Base-by-base conservation (phyloP, 2,113 vertebrate genomes). In the Electrona antarctica region DNA sequence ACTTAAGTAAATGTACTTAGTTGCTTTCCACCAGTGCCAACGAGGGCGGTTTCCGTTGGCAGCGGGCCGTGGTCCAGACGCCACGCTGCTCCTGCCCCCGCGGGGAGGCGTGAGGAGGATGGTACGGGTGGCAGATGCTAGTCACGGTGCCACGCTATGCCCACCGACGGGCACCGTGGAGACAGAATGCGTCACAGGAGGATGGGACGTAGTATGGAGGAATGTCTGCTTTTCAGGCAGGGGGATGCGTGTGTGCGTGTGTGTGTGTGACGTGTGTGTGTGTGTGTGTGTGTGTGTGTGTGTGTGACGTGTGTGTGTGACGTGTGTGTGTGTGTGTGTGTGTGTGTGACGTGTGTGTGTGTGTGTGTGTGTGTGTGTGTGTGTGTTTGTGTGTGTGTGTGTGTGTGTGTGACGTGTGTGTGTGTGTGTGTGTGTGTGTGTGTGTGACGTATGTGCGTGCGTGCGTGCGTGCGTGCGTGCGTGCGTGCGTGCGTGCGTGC, bases 71-170 rank as follows among this genome's bases (percentile, higher is more conserved):
- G 7, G 29, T 81, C 70, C 83, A 82, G 73, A 60, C 85, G 79
- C 91, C 21, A 85, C 51, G 89, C 82, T 80, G 84, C 45, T 78
- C 58, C n/a, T n/a, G 21, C 74, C 77, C 65, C n/a, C n/a, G 21
- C 51, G 79, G 60, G 28, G 74, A 71, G 64, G 71, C 28, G 60
- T 68, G 60, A 81, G 77, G 76, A 80, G 71, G 64, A 81, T 10
- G 75, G 71, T 56, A 29, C 66, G 72, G 78, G 77, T 82, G 81
- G 75, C 91, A 92, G 91, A 86, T 91, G 90, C 86, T 80, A 74
- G 75, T 61, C 64, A 4, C 46, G 67, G 79, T 74, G 68, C 63
- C 71, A 70, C 67, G 67, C 76, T 60, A 64, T 60, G 77, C 51
- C 51, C 82, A 52, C 68, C 58, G 76, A 84, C 78, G 71, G 80